Evolutionary conservation across 2,113 vertebrate genomes (phyloP).

Genomic region (Tricholaema leucomelas): DNA sequence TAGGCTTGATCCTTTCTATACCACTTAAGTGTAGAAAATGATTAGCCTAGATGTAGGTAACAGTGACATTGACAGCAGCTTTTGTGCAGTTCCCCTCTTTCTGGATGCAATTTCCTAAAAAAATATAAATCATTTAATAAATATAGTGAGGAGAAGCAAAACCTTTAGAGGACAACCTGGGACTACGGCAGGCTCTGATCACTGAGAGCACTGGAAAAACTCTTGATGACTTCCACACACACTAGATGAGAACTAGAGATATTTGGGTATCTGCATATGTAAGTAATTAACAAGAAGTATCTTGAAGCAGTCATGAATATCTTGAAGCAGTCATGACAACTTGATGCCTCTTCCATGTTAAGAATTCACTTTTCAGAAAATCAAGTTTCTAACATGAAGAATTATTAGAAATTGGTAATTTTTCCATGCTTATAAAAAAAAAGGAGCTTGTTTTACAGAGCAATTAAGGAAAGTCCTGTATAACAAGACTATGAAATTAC

Average conservation of each 20-base stretch:
- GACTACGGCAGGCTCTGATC: background rate
- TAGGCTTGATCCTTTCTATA: background rate
- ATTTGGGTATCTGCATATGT: background rate
- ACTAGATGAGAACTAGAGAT: background rate
- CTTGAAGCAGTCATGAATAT: background rate
- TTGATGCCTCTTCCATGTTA: background rate
- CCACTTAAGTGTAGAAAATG: background rate
- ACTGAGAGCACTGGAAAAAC: background rate
- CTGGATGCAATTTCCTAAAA: background rate
- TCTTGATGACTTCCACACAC: background rate
- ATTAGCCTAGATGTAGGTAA: background rate
- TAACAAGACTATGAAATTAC: background rate
- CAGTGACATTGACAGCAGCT: background rate
- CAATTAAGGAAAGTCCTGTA: background rate
- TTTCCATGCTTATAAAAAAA: background rate
- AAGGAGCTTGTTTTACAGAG: background rate
- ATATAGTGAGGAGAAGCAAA: background rate
- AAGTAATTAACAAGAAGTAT: background rate
- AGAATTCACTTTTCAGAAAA: background rate
- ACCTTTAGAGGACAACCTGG: background rate
- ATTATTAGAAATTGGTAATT: fast-evolving
- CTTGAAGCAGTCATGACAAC: no score
- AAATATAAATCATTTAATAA: background rate
- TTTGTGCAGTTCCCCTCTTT: background rate
- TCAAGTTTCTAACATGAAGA: background rate